These are phyloP conservation scores for Sphyrna mokarran DNA, from an alignment of 2,113 vertebrate genomes.

Conservation along the genomic window DNA sequence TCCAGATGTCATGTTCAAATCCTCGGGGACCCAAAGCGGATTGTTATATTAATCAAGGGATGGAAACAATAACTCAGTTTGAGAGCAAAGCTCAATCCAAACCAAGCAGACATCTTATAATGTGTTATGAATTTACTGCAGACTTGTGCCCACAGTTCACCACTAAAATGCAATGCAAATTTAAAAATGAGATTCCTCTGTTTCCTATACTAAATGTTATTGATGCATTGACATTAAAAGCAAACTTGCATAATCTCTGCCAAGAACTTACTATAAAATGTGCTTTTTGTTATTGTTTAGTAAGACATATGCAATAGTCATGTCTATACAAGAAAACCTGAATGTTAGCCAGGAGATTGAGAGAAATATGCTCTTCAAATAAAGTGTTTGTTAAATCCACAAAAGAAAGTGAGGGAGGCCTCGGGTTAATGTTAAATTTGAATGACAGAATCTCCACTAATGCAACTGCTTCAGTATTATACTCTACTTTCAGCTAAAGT, in stretches of 20 bases:
- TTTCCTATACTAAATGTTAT: background rate
- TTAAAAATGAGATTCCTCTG: background rate
- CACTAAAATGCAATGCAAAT: background rate
- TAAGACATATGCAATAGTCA: background rate
- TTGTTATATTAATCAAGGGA: background rate
- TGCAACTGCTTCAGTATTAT: background rate
- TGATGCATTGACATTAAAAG: background rate
- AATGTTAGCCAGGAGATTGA: background rate
- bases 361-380: background rate
- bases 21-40: background rate
- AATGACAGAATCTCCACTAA: background rate
- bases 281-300: background rate
- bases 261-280: background rate
- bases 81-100: background rate
- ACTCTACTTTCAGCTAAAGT: background rate
- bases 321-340: background rate
- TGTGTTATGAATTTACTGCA: background rate
- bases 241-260: background rate
- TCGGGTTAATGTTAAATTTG: background rate
- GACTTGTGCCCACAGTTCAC: background rate
- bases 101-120: background rate
- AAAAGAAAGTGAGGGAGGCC: background rate
- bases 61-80: background rate
- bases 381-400: background rate
- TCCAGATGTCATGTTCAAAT: background rate